These are phyloP conservation scores for Bombus soroeensis DNA, from an alignment of 1,140 invertebrate genomes.

Conservation along the genomic window DNA sequence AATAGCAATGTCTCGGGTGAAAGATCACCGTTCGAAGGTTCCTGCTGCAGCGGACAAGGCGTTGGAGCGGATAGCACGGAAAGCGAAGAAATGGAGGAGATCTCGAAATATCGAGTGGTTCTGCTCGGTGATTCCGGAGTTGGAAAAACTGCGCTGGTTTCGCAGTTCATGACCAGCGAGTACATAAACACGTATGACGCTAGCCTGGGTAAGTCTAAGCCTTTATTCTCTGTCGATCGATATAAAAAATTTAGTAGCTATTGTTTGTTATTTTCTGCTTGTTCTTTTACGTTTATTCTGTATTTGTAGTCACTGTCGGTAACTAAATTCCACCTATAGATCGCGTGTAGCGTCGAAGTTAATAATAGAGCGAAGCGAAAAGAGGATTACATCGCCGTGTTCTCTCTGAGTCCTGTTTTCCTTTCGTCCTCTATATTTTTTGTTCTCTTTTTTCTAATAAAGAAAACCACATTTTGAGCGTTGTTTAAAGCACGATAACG, in stretches of 20 bases:
- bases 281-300: not conserved
- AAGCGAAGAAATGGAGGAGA: conserved; percentile 83
- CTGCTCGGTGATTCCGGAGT: conserved; percentile 93
- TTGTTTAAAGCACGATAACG: no score
- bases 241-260: not conserved
- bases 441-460: no score
- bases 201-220: conserved; percentile 88
- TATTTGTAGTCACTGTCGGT: not conserved
- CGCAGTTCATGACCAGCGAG: conserved; percentile 97
- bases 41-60: conserved; percentile 89
- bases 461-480: no score
- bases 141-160: conserved; percentile 93
- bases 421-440: no score
- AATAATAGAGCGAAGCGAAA: no score
- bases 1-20: conserved; percentile 88
- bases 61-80: conserved; percentile 82
- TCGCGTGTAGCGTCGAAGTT: no score
- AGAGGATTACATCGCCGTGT: no score
- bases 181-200: conserved; percentile 97
- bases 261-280: not conserved
- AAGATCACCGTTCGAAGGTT: conserved; percentile 91
- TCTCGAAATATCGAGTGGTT: conserved; percentile 90
- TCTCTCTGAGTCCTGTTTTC: no score
- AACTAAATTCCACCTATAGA: no score
- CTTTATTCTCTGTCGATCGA: not conserved